Percentiles rank a stretch among this genome's conserved stretches.
These are phyloP conservation scores for Campoletis sonorensis DNA, from an alignment of 1,140 invertebrate species.

Conservation along the genomic window DNA sequence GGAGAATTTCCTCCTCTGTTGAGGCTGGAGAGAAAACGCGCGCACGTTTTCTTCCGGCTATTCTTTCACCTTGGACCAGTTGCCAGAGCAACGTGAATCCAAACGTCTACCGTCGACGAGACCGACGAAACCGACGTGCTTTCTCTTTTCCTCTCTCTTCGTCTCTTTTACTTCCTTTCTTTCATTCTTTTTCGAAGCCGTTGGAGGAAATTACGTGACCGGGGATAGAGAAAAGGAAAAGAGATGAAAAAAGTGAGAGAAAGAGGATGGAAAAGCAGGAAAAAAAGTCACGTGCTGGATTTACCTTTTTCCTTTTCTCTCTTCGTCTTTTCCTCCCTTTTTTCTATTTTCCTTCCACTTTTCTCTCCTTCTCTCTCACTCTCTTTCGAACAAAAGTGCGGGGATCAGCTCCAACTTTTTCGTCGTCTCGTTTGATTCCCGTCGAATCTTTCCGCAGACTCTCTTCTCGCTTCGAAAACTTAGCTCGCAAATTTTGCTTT, in stretches of 20 bases:
- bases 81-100: constrained; percentile 47
- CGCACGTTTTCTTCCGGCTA: constrained; percentile 45
- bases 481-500: neutral
- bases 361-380: too few relatives aligned
- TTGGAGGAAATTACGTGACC: constrained; percentile 47
- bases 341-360: neutral
- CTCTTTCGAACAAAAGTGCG: constrained; percentile 3
- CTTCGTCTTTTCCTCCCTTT: neutral
- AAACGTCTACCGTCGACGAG: constrained; percentile 25
- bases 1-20: neutral
- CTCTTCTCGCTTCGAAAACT: neutral
- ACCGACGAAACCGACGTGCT: neutral
- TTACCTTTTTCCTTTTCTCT: neutral
- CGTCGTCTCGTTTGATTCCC: neutral
- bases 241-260: constrained; percentile 27
- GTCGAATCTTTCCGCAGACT: constrained; percentile 1
- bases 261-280: constrained; percentile 20
- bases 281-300: constrained; percentile 51
- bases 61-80: constrained; percentile 51
- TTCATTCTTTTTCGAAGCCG: constrained; percentile 31
- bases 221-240: constrained; percentile 34
- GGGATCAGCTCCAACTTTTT: constrained; percentile 31
- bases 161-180: constrained; percentile 4
- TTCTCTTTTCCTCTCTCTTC: constrained; percentile 36
- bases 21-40: constrained; percentile 9